Evolutionary conservation across 2,888 invertebrate species (phyloP).

Genomic region (Pocota personata): DNA sequence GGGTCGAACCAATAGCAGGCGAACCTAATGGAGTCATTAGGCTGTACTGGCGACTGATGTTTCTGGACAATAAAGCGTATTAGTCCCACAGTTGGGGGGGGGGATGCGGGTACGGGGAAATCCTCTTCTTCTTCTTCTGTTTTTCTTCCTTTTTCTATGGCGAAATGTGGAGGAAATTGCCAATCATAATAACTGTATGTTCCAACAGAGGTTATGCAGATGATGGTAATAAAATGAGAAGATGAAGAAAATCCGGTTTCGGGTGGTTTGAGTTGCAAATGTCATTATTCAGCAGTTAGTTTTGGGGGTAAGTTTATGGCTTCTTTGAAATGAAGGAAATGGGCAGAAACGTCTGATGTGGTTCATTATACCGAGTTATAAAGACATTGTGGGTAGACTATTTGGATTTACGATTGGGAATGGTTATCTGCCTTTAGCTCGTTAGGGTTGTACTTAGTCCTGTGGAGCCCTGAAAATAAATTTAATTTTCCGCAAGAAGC

Average conservation of each 20-base stretch:
- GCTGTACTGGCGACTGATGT: slow-evolving; percentile 55
- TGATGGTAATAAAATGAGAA: slow-evolving; percentile 58
- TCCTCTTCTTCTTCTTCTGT: neutral
- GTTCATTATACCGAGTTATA: slow-evolving; percentile 56
- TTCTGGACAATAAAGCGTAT: slow-evolving; percentile 65
- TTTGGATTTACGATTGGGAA: slow-evolving; percentile 47
- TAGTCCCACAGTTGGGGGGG: slow-evolving; percentile 11
- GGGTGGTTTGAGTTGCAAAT: slow-evolving; percentile 40
- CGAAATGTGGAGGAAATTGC: slow-evolving; percentile 38
- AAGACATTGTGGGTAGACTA: slow-evolving; percentile 27
- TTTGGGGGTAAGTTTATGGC: slow-evolving; percentile 57
- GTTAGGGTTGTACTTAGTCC: slow-evolving; percentile 20
- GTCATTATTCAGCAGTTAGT: slow-evolving; percentile 73
- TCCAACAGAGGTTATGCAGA: slow-evolving; percentile 54
- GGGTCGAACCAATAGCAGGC: slow-evolving; percentile 32
- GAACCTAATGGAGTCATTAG: slow-evolving; percentile 64
- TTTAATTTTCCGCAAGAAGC: neutral
- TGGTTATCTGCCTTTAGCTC: slow-evolving; percentile 31
- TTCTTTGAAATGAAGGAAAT: slow-evolving; percentile 24
- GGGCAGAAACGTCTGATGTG: slow-evolving; percentile 43
- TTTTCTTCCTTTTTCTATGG: neutral
- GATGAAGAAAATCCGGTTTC: slow-evolving; percentile 28
- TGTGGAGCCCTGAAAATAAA: neutral
- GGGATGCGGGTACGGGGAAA: neutral
- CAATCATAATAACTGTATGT: slow-evolving; percentile 58